Evolutionary conservation across 2,797 vertebrate species (phyloP), one percentile per base, ranked within the genome.

Genomic region (Anguilla pacifica): DNA sequence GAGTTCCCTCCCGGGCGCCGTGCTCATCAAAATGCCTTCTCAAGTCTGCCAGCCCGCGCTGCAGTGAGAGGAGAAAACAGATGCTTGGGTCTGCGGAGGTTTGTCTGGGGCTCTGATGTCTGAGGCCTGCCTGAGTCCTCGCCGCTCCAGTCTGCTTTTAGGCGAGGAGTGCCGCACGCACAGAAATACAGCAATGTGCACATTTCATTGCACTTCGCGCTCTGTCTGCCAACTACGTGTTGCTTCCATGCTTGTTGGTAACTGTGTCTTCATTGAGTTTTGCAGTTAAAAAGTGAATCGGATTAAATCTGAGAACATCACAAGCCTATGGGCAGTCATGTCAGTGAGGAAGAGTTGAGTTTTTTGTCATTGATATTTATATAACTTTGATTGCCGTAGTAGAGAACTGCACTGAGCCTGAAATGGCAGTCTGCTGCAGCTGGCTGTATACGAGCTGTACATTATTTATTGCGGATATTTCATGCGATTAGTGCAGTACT

Each of bases 101-200:
- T 89, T 89, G 83, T 87, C 77, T 90, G 91, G 91, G 87, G 57
- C 0, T 90, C 19, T 86, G 89, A 88, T 82, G 43, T 90, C 90
- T 91, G 79, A 90, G 86, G 91, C 87, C 85, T 79, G 43, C 90
- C 90, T 91, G 79, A 90, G 86, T 92, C 87, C 85, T 92, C 87
- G 87, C 89, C 91, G 91, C 90, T 90, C 90, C 93, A 94, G 91
- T 92, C 95, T 96, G 95, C 94, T 96, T 89, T 91, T 96, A 89
- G 95, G 95, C 96, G 94, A 96, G 95, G 95, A 93, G 91, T 91
- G 88, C 89, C 89, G 91, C 91, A 85, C 2, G 28, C 53, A n/a
- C 57, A 17, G n/a, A 59, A 51, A 22, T 57, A n/a, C 51, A 0
- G 3, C 55, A 82, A 70, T 51, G 10, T 81, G 19, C 70, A 64